Percentiles rank a stretch among this genome's conserved stretches.
Conservation (phyloP, 2,797 vertebrate species). For the Cuculus canorus region DNA sequence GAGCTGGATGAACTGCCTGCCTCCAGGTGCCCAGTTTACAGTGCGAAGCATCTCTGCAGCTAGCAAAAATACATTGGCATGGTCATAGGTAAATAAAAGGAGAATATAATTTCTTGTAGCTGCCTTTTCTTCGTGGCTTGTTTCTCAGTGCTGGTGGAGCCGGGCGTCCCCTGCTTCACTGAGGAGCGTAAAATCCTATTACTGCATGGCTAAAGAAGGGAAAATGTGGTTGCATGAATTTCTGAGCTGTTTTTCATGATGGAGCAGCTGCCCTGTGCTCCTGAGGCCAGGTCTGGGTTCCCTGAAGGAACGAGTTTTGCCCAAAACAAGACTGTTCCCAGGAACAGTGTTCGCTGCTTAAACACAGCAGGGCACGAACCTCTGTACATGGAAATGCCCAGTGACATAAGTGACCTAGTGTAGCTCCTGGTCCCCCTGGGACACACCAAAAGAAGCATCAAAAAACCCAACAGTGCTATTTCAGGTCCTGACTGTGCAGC, state of each 20-base stretch:
- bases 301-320: background rate
- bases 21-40: constrained; percentile 88
- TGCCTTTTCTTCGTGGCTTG: background rate
- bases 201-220: background rate
- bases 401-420: background rate
- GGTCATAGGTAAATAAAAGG: constrained; percentile 78
- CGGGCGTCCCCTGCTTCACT: accelerated
- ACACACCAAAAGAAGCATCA: background rate
- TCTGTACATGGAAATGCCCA: background rate
- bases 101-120: constrained; percentile 54
- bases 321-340: background rate
- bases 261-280: background rate
- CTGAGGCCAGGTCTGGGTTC: background rate
- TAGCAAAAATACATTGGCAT: constrained; percentile 32
- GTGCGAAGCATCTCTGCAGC: constrained; percentile 85
- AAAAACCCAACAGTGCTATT: background rate
- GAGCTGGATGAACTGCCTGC: constrained; percentile 81
- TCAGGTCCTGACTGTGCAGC: background rate
- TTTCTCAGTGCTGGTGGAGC: background rate
- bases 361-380: background rate
- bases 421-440: background rate
- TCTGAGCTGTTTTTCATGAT: background rate
- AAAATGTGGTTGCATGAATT: background rate
- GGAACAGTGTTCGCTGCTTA: accelerated
- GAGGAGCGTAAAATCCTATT: background rate